phyloP scores from a whole-genome alignment of 1,140 invertebrate species.

The Diprion similis region DNA sequence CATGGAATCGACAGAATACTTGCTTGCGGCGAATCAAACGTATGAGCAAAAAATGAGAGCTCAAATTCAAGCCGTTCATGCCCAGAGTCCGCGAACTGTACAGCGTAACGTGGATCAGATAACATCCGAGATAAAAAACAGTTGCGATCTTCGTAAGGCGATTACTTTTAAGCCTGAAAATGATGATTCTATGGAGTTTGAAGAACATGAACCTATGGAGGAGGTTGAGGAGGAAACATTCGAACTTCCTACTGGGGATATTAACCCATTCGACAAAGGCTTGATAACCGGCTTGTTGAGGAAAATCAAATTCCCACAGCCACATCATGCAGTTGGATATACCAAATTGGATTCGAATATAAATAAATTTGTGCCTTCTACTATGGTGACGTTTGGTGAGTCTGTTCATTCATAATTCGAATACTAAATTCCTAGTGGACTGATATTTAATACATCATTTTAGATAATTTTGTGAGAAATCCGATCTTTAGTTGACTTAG shows the following conservation, averaged over 20 bases:
- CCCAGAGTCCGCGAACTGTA: conserved; percentile 58
- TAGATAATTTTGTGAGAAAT: no score
- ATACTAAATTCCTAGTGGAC: no score
- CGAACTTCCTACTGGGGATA: conserved; percentile 48
- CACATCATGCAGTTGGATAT: conserved; percentile 56
- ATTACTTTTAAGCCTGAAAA: conserved; percentile 47
- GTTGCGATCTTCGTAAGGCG: conserved; percentile 55
- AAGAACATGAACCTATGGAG: conserved; percentile 54
- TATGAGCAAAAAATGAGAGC: conserved; percentile 55
- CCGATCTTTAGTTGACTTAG: no score
- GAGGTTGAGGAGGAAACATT: conserved; percentile 47
- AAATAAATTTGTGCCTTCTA: conserved; percentile 60
- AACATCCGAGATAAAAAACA: conserved; percentile 57
- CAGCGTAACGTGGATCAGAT: conserved; percentile 60
- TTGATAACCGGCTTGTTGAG: conserved; percentile 60
- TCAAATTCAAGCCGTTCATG: conserved; percentile 56
- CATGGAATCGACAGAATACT: conserved; percentile 25
- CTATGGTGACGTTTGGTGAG: conserved; percentile 54
- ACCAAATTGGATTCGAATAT: conserved; percentile 51
- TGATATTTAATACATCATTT: no score
- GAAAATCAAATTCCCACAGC: conserved; percentile 61
- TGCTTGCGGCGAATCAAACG: conserved; percentile 33
- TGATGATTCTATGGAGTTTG: conserved; percentile 49
- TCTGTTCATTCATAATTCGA: conserved; percentile 9
- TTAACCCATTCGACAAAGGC: conserved; percentile 62